Conservation (phyloP, 2,797 vertebrate species). For the Hephaestus fuliginosus region DNA sequence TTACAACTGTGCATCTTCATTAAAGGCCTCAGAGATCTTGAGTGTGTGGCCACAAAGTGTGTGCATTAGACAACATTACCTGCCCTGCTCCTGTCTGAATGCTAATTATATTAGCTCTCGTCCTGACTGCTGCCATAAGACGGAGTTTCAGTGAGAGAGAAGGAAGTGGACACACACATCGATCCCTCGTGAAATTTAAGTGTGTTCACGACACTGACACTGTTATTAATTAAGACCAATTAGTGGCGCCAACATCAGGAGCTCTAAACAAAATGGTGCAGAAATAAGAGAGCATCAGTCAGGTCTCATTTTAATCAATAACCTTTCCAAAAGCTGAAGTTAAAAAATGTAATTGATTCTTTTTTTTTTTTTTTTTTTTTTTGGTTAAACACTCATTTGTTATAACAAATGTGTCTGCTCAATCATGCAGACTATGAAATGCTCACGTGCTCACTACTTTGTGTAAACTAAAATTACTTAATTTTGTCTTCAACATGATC, state of each 20-base stretch:
- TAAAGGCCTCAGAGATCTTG: too few species aligned
- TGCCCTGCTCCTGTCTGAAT: conserved; percentile 9
- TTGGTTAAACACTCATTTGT: too few species aligned
- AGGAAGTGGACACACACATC: not conserved
- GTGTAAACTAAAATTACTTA: too few species aligned
- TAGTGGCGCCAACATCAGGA: not conserved
- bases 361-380: too few species aligned
- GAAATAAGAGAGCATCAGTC: not conserved
- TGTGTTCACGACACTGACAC: not conserved
- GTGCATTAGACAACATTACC: not conserved
- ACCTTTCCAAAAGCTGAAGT: not conserved
- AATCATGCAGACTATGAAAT: too few species aligned
- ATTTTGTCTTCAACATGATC: too few species aligned
- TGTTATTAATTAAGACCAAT: not conserved
- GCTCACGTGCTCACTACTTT: too few species aligned
- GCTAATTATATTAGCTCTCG: not conserved
- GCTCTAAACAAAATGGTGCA: not conserved
- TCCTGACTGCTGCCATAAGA: not conserved
- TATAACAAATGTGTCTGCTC: too few species aligned
- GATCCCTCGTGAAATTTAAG: conserved; percentile 12
- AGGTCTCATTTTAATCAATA: not conserved
- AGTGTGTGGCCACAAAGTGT: not conserved
- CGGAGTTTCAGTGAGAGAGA: not conserved
- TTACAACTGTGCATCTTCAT: not conserved
- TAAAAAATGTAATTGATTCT: not conserved